Evolutionary conservation across 1,140 invertebrate species (phyloP).

Genomic region (Drosophila melanica): DNA sequence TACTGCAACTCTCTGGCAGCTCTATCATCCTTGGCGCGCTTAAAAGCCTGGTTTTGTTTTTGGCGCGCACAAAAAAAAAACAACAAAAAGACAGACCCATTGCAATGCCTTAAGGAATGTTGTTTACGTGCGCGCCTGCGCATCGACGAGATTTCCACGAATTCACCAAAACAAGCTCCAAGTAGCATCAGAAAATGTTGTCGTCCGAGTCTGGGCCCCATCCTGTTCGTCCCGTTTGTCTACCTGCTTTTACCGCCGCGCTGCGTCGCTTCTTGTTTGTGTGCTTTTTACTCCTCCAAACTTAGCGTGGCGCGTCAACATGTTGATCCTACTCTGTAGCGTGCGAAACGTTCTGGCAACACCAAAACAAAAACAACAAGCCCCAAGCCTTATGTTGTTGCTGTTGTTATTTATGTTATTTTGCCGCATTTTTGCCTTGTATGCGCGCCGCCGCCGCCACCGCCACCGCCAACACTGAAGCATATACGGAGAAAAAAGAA

Average conservation of each 20-base stretch:
- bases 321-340: constrained; percentile 68
- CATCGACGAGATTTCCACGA: constrained; percentile 72
- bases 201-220: constrained; percentile 57
- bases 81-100: constrained; percentile 27
- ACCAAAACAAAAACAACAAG: constrained; percentile 68
- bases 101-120: constrained; percentile 73
- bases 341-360: constrained; percentile 75
- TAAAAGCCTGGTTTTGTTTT: constrained; percentile 51
- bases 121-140: constrained; percentile 81
- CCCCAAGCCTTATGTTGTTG: constrained; percentile 52
- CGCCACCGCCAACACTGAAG: constrained; percentile 11
- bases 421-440: constrained; percentile 45
- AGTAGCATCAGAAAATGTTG: constrained; percentile 38
- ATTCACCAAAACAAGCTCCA: constrained; percentile 48
- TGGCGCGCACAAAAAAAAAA: constrained; percentile 58
- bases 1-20: constrained; percentile 51
- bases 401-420: constrained; percentile 62
- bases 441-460: constrained; percentile 2
- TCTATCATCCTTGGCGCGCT: constrained; percentile 31
- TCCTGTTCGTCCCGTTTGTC: constrained; percentile 78
- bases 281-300: constrained; percentile 72
- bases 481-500: constrained; percentile 20
- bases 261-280: constrained; percentile 78
- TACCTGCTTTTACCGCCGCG: constrained; percentile 65
- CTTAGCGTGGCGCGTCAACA: constrained; percentile 61